These are phyloP conservation scores for Amblyornis subalaris DNA, from an alignment of 2,113 vertebrate genomes.

Conservation along the genomic window DNA sequence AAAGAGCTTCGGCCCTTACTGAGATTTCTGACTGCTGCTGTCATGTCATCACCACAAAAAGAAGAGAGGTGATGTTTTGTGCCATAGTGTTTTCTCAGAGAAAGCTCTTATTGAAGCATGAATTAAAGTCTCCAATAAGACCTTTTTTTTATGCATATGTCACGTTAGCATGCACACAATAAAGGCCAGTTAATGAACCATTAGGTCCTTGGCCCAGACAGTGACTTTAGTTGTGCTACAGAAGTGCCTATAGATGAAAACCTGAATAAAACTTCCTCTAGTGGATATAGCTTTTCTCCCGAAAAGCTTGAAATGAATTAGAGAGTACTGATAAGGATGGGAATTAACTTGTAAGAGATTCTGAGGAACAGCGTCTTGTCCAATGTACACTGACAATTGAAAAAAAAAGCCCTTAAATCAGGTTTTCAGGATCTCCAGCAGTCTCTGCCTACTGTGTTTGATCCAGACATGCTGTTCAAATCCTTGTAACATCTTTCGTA, in stretches of 20 bases:
- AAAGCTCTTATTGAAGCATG: not conserved
- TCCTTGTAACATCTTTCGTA: not conserved
- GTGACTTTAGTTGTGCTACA: not conserved
- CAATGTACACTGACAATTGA: not conserved
- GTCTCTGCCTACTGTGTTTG: not conserved
- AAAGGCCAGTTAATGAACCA: rapidly evolving
- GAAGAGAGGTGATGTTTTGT: not conserved
- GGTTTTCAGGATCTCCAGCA: not conserved
- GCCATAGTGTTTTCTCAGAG: not conserved
- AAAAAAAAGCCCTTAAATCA: not conserved
- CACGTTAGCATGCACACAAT: not conserved
- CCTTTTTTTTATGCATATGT: not conserved
- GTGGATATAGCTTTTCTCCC: not conserved
- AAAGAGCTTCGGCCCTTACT: not conserved
- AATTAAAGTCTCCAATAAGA: not conserved
- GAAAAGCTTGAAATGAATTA: not conserved
- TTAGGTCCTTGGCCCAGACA: not conserved
- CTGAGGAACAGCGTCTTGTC: not conserved
- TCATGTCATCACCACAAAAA: not conserved
- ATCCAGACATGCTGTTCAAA: not conserved
- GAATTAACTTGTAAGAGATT: not conserved
- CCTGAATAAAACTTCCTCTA: not conserved
- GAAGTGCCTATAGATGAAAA: not conserved
- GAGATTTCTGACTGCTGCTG: not conserved
- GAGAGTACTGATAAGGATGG: not conserved